phyloP scores from a whole-genome alignment of 1,140 invertebrate species.

The Cyclina sinensis region DNA sequence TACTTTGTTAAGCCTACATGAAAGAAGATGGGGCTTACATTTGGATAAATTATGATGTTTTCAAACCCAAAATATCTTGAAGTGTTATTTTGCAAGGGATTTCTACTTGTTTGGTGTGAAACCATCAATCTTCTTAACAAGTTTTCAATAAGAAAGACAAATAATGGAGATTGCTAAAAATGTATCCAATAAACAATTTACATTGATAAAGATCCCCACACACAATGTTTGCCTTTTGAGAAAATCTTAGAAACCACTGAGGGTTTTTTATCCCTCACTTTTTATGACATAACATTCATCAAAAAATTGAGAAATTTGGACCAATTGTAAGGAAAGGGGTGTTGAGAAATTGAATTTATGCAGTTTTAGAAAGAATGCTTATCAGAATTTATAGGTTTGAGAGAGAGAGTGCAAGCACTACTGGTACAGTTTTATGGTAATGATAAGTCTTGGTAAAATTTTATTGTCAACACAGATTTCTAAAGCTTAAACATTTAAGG shows the following conservation, averaged over 20 bases:
- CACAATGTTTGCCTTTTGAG: slow-evolving; percentile 15
- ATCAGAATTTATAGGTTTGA: too few relatives aligned
- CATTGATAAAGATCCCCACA: slow-evolving; percentile 3
- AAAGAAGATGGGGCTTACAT: slow-evolving; percentile 2
- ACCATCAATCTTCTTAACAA: slow-evolving; percentile 10
- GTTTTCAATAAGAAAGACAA: slow-evolving; percentile 17
- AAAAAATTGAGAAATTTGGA: neutral
- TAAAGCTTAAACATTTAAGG: too few relatives aligned
- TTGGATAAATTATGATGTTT: slow-evolving; percentile 10
- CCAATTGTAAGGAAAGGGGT: neutral
- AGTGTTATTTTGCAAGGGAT: neutral
- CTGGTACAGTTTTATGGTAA: too few relatives aligned
- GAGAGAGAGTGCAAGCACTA: too few relatives aligned
- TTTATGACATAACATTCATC: slow-evolving; percentile 21
- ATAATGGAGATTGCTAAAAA: neutral
- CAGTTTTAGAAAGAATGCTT: too few relatives aligned
- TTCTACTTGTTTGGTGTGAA: slow-evolving; percentile 13
- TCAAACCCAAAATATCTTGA: neutral
- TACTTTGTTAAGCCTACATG: neutral
- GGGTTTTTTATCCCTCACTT: neutral
- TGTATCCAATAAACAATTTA: slow-evolving; percentile 3
- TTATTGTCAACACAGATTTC: too few relatives aligned
- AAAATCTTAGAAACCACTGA: slow-evolving; percentile 4
- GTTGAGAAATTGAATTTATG: neutral
- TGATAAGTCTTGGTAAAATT: too few relatives aligned